These are phyloP conservation scores for Gobius niger DNA, from an alignment of 2,113 vertebrate species.

Conservation along the genomic window DNA sequence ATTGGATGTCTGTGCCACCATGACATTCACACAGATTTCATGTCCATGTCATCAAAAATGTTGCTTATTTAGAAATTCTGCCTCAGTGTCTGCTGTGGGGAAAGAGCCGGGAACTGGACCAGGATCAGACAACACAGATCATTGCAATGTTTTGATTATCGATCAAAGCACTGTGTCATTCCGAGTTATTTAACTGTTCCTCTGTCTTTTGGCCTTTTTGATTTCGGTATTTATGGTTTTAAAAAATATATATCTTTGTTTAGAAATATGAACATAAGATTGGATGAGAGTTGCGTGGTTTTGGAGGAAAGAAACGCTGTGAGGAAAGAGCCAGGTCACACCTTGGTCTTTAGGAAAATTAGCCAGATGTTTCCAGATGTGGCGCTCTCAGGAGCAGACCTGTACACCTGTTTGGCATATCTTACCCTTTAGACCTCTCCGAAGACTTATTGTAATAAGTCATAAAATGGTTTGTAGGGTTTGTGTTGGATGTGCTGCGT, in stretches of 20 bases:
- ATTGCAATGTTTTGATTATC: no score
- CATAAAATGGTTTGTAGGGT: background rate
- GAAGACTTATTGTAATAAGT: background rate
- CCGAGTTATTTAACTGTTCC: slow-evolving; percentile 2
- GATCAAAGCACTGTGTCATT: no score
- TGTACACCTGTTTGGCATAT: slow-evolving; percentile 28
- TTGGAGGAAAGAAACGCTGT: background rate
- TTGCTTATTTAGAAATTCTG: no score
- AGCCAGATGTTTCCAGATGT: slow-evolving; percentile 11
- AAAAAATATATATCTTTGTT: background rate
- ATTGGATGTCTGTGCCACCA: no score
- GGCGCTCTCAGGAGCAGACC: slow-evolving; percentile 9
- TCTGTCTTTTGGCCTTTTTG: background rate
- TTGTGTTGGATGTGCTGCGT: background rate
- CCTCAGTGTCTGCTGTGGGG: no score
- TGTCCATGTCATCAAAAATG: no score
- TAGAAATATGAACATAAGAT: background rate
- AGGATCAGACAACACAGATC: no score
- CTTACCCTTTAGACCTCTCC: background rate
- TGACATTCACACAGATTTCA: no score
- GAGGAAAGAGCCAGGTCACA: background rate
- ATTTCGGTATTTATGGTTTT: background rate
- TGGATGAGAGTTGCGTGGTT: slow-evolving; percentile 4
- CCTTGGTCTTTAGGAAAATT: slow-evolving; percentile 16
- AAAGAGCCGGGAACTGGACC: no score